Base-by-base conservation (phyloP, 1,140 invertebrate species). In the Drosophila insularis region DNA sequence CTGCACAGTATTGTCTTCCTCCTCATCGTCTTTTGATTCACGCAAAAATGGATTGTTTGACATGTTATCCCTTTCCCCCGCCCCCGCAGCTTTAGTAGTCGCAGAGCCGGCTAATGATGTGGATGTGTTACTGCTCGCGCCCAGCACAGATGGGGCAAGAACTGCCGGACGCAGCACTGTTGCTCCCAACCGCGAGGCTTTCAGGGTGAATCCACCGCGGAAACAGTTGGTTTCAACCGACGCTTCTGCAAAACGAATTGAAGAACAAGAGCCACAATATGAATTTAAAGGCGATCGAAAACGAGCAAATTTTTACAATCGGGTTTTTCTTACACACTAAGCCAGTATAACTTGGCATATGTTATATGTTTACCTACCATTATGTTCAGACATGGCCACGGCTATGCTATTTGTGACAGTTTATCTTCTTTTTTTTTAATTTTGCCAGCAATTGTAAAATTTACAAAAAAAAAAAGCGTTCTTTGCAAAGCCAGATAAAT, bases 161-260 rank as follows among this genome's bases (percentile, higher is more conserved):
- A 91, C 80, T 1, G 90, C 75, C 19, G 90, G 86, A 4, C 90
- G 74, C 17, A 91, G 71, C n/a, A 91, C 90, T 7, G 86, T 87
- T 32, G 82, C 81, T 27, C 89, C 87, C 39, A 82, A 64, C 1
- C 90, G 80, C 1, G 90, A 91, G 56, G 82, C 82, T 43, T 91
- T 91, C 60, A 91, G 64, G 14, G 87, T 90, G 54, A 91, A 91
- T 32, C 87, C 86, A 61, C 82, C 87, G 54, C 80, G 85, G 74
- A 90, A 84, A 72, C 90, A 91, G 71, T 91, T 91, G 67, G 82
- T 81, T 81, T 91, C 90, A 63, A 90, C 84, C 31, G 90, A 91
- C 56, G 84, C 90, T 89, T 91, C 90, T 91, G 66, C 40, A 74
- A 71, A 60, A 80, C 61, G 46, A 71, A 61, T 65, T 32, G 55